Conservation (phyloP, 2,888 invertebrate species). For the Seira sanloemensis region DNA sequence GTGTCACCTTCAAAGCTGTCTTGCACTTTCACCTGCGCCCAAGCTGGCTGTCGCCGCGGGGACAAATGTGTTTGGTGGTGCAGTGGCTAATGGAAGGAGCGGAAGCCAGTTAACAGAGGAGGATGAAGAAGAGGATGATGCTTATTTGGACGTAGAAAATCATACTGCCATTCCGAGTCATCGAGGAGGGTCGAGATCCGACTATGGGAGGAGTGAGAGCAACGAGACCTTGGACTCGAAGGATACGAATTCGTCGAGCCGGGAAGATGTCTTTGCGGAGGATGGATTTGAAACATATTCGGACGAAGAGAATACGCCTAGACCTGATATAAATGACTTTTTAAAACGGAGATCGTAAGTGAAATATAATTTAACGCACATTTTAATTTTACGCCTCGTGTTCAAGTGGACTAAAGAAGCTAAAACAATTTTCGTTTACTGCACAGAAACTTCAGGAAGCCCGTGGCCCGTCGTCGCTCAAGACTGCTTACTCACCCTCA, state of each 20-base stretch:
- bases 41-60: constrained; percentile 45
- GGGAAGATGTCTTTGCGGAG: constrained; percentile 73
- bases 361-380: no score
- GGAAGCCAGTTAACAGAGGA: constrained; percentile 68
- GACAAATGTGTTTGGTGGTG: constrained; percentile 23
- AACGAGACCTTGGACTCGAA: constrained; percentile 74
- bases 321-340: constrained; percentile 68
- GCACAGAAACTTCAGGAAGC: constrained; percentile 70
- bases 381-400: no score
- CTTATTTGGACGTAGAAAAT: constrained; percentile 49
- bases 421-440: constrained; percentile 18
- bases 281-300: constrained; percentile 71
- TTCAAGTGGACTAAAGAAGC: no score
- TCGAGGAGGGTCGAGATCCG: background rate
- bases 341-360: constrained; percentile 71
- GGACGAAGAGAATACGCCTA: constrained; percentile 66
- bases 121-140: constrained; percentile 68
- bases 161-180: constrained; percentile 33
- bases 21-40: constrained; percentile 14
- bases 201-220: constrained; percentile 69
- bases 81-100: constrained; percentile 35
- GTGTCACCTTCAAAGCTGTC: constrained; percentile 40
- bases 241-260: constrained; percentile 71
- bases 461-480: constrained; percentile 68
- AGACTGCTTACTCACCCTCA: constrained; percentile 66